A percentile compares a stretch with the other conserved stretches of the same genome.
phyloP scores from a whole-genome alignment of 2,113 vertebrate species.

The Phyllostomus hastatus region DNA sequence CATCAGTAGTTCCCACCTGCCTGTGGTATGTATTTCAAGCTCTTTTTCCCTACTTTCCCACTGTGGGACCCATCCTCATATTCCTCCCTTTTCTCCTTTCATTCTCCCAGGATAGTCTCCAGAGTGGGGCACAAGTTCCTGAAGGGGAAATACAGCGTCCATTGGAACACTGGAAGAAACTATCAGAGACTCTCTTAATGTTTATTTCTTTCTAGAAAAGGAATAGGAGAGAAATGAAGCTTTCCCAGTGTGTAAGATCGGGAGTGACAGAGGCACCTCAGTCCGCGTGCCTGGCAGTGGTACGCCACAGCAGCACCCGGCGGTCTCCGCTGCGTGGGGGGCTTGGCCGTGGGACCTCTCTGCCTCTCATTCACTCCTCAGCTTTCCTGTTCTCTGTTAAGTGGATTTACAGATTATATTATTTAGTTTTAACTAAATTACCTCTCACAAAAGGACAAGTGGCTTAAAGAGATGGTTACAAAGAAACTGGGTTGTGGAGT shows the following conservation, averaged over 20 bases:
- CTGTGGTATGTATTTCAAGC: neutral
- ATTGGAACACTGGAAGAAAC: neutral
- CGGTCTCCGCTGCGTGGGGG: neutral
- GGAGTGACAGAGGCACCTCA: neutral
- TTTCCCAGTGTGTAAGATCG: neutral
- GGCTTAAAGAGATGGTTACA: constrained; percentile 35
- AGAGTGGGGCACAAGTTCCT: neutral
- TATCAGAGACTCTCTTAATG: neutral
- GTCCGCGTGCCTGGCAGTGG: no score
- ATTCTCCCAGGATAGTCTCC: neutral
- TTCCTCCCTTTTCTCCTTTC: neutral
- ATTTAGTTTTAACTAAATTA: constrained; percentile 70
- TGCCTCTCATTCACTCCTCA: neutral
- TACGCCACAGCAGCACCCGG: neutral
- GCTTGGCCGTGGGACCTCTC: neutral
- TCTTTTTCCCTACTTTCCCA: neutral
- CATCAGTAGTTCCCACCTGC: neutral
- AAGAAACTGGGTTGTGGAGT: constrained; percentile 17
- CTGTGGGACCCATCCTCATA: neutral
- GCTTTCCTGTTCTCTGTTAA: constrained; percentile 36
- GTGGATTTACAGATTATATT: constrained; percentile 68
- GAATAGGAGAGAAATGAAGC: neutral
- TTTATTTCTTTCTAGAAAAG: neutral
- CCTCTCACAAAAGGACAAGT: constrained; percentile 53
- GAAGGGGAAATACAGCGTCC: neutral